phyloP scores from a whole-genome alignment of 2,113 vertebrate species.

The Burhinus bistriatus region DNA sequence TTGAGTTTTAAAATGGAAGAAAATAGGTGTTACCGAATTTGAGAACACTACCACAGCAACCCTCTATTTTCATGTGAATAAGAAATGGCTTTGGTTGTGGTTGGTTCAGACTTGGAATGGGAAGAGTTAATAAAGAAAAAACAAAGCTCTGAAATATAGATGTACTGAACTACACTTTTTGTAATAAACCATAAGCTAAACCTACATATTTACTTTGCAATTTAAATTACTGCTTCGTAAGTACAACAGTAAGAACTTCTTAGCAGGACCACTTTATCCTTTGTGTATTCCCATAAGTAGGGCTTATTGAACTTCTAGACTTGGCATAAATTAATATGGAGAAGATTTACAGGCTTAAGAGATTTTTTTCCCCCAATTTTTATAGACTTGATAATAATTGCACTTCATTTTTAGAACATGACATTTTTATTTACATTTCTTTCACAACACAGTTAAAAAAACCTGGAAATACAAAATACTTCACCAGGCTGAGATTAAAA shows the following conservation, averaged over 20 bases:
- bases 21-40: not conserved
- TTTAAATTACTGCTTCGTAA: conserved; percentile 50
- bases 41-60: not conserved
- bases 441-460: not conserved
- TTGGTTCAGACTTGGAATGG: not conserved
- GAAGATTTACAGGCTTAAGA: conserved; percentile 35
- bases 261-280: conserved; percentile 35
- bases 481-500: not conserved
- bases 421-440: not conserved
- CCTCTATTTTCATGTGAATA: not conserved
- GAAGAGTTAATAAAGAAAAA: not conserved
- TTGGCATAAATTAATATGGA: conserved; percentile 35
- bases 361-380: not conserved
- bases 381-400: conserved; percentile 10
- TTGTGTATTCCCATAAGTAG: conserved; percentile 13
- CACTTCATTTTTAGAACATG: not conserved
- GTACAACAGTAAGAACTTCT: conserved; percentile 20
- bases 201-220: conserved; percentile 1
- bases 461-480: not conserved
- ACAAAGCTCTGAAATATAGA: not conserved
- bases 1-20: not conserved
- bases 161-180: not conserved
- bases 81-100: not conserved
- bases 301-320: conserved; percentile 32
- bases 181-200: conserved; percentile 22